Percentiles rank a stretch among this genome's conserved stretches.
Conservation (phyloP, 2,888 invertebrate species). For the Patella pellucida region DNA sequence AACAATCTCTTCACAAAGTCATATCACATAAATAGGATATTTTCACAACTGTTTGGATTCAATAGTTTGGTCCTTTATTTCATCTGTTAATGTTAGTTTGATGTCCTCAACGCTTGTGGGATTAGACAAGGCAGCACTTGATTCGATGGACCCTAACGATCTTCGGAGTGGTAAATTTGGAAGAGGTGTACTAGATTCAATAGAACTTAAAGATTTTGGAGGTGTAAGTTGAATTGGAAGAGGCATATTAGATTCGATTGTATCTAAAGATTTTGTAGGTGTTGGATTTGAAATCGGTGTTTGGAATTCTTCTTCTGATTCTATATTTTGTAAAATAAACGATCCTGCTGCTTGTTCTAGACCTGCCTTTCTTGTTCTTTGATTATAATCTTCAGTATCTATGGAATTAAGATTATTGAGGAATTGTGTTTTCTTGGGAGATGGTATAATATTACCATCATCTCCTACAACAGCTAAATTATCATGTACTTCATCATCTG, state of each 20-base stretch:
- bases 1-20: no score
- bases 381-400: neutral
- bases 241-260: no score
- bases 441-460: neutral
- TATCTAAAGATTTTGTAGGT: no score
- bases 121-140: no score
- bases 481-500: neutral
- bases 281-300: no score
- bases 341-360: neutral
- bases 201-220: no score
- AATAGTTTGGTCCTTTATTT: neutral
- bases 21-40: neutral
- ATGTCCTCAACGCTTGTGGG: no score
- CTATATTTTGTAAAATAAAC: constrained; percentile 1
- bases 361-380: neutral
- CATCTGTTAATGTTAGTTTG: no score
- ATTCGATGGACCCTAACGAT: no score
- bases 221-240: no score
- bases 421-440: neutral
- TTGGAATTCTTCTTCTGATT: neutral
- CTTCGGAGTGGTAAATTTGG: no score
- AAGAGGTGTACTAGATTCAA: no score
- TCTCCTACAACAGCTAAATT: neutral
- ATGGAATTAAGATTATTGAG: neutral
- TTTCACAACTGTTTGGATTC: neutral